phyloP scores from a whole-genome alignment of 2,113 vertebrate genomes.

The Rhinichthys klamathensis region DNA sequence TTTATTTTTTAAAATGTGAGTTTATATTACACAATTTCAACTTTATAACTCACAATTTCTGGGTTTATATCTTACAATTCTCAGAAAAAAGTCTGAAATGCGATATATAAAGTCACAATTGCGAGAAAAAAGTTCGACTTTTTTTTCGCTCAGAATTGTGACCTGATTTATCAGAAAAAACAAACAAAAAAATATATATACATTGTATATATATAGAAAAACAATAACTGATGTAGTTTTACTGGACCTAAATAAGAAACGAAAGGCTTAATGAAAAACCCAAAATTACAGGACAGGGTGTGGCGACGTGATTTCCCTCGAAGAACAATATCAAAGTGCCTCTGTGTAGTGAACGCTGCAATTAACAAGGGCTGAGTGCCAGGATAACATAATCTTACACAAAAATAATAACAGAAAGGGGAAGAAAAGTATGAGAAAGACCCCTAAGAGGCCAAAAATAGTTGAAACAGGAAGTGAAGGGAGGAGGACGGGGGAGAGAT shows the following conservation, averaged over 20 bases:
- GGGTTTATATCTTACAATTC: too few species aligned
- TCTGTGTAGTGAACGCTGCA: not conserved
- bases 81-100: too few species aligned
- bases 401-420: constrained; percentile 5
- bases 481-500: not conserved
- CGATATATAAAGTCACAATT: too few species aligned
- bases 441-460: not conserved
- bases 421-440: not conserved
- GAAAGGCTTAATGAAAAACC: not conserved
- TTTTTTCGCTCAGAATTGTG: too few species aligned
- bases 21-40: too few species aligned
- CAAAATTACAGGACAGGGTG: not conserved
- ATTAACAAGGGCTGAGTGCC: not conserved
- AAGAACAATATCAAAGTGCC: not conserved
- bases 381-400: not conserved
- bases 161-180: too few species aligned
- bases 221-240: not conserved
- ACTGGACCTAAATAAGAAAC: not conserved
- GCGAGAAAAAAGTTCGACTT: too few species aligned
- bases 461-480: constrained; percentile 19
- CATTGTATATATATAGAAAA: too few species aligned
- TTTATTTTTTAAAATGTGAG: too few species aligned
- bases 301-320: not conserved
- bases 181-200: too few species aligned
- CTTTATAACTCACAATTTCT: too few species aligned